Conservation (phyloP, 2,888 invertebrate genomes). For the Aquatica leii region DNA sequence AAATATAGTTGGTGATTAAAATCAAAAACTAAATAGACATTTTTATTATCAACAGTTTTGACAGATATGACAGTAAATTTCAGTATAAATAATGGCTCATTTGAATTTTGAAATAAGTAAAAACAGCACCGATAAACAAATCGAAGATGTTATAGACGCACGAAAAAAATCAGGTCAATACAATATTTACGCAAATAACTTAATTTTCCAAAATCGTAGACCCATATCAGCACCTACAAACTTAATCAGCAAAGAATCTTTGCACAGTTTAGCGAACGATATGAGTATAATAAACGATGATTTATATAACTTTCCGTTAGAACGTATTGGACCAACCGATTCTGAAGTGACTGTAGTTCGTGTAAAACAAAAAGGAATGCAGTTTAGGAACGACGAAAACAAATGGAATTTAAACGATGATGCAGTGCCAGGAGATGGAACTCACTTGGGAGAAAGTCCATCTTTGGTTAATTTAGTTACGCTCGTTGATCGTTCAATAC, state of each 20-base stretch:
- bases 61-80: background rate
- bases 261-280: conserved; percentile 36
- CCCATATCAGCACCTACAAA: conserved; percentile 48
- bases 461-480: conserved; percentile 69
- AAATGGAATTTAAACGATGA: conserved; percentile 62
- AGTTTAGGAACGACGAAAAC: conserved; percentile 55
- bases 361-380: conserved; percentile 59
- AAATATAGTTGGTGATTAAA: too few species aligned
- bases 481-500: conserved; percentile 58
- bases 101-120: conserved; percentile 1
- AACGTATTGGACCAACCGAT: conserved; percentile 63
- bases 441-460: conserved; percentile 66
- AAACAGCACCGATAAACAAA: conserved; percentile 47
- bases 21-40: too few species aligned
- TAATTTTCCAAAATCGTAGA: conserved; percentile 40
- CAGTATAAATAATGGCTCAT: conserved; percentile 8
- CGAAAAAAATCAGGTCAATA: conserved; percentile 56
- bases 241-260: conserved; percentile 22
- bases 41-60: too few species aligned
- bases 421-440: conserved; percentile 65
- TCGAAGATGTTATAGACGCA: conserved; percentile 58
- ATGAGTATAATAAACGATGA: conserved; percentile 38
- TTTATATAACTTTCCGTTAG: conserved; percentile 23
- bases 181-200: conserved; percentile 38
- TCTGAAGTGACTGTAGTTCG: conserved; percentile 68